Evolutionary conservation across 2,797 vertebrate species (phyloP).

Genomic region (Monodelphis domestica): DNA sequence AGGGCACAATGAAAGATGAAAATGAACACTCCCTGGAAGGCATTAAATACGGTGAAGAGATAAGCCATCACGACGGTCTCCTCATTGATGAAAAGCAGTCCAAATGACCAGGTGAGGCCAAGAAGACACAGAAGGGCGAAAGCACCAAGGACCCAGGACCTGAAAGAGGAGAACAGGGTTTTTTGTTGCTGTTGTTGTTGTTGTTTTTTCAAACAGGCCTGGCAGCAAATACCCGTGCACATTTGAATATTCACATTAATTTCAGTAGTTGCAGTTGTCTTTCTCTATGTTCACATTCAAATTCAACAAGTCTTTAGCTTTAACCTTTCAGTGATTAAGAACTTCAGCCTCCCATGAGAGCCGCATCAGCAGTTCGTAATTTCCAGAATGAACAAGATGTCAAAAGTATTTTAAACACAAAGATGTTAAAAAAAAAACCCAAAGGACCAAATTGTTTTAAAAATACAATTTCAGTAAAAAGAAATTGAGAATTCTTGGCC

Average conservation of each 20-base stretch:
- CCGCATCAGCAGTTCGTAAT: conserved; percentile 83
- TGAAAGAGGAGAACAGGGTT: conserved; percentile 84
- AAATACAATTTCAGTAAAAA: conserved; percentile 78
- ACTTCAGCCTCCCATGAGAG: conserved; percentile 83
- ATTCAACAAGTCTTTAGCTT: conserved; percentile 84
- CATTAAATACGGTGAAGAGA: conserved; percentile 99
- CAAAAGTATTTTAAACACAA: conserved; percentile 84
- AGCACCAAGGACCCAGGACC: conserved; percentile 98
- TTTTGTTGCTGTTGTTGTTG: too few relatives aligned
- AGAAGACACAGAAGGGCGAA: conserved; percentile 97
- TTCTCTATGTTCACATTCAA: conserved; percentile 85
- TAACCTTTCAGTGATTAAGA: conserved; percentile 85
- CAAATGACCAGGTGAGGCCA: conserved; percentile 97
- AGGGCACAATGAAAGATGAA: conserved; percentile 99
- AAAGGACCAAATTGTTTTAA: conserved; percentile 77
- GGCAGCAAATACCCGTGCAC: conserved; percentile 17
- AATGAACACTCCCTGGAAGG: conserved; percentile 99
- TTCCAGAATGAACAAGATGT: conserved; percentile 82
- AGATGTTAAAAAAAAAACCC: conserved; percentile 78
- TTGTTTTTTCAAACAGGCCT: conserved; percentile 58
- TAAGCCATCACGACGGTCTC: conserved; percentile 97
- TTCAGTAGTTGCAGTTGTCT: conserved; percentile 83
- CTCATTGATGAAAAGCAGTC: conserved; percentile 97
- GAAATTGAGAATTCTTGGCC: conserved; percentile 79
- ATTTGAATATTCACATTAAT: conserved; percentile 79